Percentiles rank a stretch among this genome's conserved stretches.
These are phyloP conservation scores for Nerophis ophidion DNA, from an alignment of 2,113 vertebrate species.

Conservation along the genomic window DNA sequence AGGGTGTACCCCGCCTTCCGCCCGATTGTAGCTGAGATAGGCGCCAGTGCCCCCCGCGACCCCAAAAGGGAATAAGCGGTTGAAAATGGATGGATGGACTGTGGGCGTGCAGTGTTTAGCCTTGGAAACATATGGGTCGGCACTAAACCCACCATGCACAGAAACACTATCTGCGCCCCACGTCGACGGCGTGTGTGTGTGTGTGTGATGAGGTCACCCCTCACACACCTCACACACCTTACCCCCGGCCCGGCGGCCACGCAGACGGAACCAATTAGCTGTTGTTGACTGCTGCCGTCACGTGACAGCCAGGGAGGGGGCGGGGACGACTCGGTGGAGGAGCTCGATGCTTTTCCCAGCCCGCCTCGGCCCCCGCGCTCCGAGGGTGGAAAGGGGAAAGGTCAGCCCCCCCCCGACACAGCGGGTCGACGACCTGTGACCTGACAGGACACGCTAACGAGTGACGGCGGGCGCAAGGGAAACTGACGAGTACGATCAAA, in stretches of 20 bases:
- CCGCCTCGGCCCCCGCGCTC: background rate
- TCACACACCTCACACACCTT: conserved; percentile 4
- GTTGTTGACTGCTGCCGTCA: conserved; percentile 1
- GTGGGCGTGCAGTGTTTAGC: background rate
- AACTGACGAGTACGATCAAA: background rate
- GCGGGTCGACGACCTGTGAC: background rate
- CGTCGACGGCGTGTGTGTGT: background rate
- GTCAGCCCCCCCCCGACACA: background rate
- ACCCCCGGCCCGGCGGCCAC: conserved; percentile 2
- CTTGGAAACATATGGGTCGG: background rate
- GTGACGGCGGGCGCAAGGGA: background rate
- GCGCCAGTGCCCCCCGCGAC: too few species aligned
- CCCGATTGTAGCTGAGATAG: too few species aligned
- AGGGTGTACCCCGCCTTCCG: too few species aligned
- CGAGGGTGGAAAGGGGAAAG: background rate
- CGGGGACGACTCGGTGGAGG: background rate
- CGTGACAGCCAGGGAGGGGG: background rate
- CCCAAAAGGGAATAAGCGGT: too few species aligned
- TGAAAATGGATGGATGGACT: too few species aligned
- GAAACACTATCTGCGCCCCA: conserved; percentile 1
- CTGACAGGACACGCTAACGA: background rate
- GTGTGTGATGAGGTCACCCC: conserved; percentile 1
- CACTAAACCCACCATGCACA: background rate
- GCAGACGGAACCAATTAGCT: conserved; percentile 8
- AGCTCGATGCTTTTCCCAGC: conserved; percentile 6